Percentiles rank a stretch among this genome's conserved stretches.
Conservation (phyloP, 2,113 vertebrate species). For the Cephalopholis sonnerati region DNA sequence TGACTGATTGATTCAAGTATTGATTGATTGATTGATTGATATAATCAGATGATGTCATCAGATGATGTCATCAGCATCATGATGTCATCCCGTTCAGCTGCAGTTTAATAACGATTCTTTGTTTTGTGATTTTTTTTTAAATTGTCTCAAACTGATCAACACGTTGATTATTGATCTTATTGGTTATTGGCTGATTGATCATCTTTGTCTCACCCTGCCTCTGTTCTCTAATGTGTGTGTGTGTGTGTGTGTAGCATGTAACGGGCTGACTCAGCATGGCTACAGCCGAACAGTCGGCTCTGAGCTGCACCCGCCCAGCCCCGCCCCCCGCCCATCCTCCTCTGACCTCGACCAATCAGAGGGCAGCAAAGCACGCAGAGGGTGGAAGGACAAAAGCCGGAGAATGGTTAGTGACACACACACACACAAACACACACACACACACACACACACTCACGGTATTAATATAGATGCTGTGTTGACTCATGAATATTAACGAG, state of each 20-base stretch:
- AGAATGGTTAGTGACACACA: slow-evolving; percentile 85
- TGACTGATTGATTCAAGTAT: not conserved
- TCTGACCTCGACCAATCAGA: slow-evolving; percentile 77
- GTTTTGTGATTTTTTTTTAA: not conserved
- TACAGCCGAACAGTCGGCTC: slow-evolving; percentile 80
- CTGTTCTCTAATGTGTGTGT: slow-evolving; percentile 28
- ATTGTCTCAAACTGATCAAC: not conserved
- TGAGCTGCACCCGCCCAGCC: slow-evolving; percentile 86
- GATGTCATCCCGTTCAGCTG: too few relatives aligned
- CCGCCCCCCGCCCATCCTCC: slow-evolving; percentile 42
- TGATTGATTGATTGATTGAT: not conserved
- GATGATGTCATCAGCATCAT: not conserved
- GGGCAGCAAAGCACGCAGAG: slow-evolving; percentile 80
- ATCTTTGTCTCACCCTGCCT: not conserved
- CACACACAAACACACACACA: slow-evolving; percentile 20
- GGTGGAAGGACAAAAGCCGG: slow-evolving; percentile 88
- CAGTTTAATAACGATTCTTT: not conserved
- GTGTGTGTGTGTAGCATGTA: slow-evolving; percentile 85
- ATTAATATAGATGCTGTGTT: not conserved
- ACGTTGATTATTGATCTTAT: not conserved
- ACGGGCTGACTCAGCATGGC: slow-evolving; percentile 90
- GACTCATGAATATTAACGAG: slow-evolving; percentile 54
- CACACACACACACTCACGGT: not conserved
- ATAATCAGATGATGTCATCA: not conserved
- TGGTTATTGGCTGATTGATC: not conserved